Percentiles rank a stretch among this genome's conserved stretches.
Evolutionary conservation across 2,113 vertebrate genomes (phyloP).

Genomic region (Campylomormyrus tamandua): DNA sequence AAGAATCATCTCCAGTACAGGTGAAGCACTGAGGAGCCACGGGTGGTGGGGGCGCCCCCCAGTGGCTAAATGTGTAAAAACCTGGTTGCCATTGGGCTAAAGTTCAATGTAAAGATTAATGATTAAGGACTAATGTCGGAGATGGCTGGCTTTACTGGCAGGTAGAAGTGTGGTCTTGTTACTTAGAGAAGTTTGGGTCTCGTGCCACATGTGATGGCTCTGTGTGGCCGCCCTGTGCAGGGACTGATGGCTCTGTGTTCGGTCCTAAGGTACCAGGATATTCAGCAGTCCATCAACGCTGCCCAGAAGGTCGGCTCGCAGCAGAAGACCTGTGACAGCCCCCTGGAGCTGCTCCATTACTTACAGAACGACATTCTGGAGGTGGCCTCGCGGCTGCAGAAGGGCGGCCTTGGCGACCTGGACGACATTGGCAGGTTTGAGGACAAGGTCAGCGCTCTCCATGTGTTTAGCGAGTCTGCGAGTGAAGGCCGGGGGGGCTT

Average conservation of each 20-base stretch:
- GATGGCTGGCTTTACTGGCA: background rate
- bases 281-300: slow-evolving; percentile 83
- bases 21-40: slow-evolving; percentile 48
- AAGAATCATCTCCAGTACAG: slow-evolving; percentile 75
- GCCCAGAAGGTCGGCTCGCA: slow-evolving; percentile 75
- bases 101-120: background rate
- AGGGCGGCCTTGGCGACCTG: slow-evolving; percentile 88
- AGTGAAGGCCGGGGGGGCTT: background rate
- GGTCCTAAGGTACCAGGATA: slow-evolving; percentile 76
- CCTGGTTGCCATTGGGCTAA: background rate
- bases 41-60: background rate
- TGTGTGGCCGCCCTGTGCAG: background rate
- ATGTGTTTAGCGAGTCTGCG: background rate
- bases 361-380: slow-evolving; percentile 89
- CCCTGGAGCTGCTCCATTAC: slow-evolving; percentile 80
- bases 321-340: slow-evolving; percentile 79
- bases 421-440: slow-evolving; percentile 79
- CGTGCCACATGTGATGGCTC: background rate
- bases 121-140: background rate
- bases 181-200: background rate
- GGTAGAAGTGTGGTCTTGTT: background rate
- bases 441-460: slow-evolving; percentile 62
- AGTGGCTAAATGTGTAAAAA: background rate
- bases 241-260: background rate
- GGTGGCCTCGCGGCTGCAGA: slow-evolving; percentile 84